Conservation (phyloP, 2,888 invertebrate genomes). For the Osmoderma eremita region DNA sequence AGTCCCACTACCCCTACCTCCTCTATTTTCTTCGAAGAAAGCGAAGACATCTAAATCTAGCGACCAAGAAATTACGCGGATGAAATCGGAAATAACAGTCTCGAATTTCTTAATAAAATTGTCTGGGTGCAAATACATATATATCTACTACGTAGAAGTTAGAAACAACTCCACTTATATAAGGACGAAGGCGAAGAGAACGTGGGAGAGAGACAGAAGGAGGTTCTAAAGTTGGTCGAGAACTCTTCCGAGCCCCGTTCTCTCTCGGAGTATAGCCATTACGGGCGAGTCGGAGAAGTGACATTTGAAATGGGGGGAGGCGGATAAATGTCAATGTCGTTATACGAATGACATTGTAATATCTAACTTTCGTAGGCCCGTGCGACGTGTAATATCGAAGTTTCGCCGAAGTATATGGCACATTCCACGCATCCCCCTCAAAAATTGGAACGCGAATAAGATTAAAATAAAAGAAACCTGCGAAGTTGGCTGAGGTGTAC, state of each 20-base stretch:
- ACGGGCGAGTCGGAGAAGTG: constrained; percentile 28
- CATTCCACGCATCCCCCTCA: constrained; percentile 16
- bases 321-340: constrained; percentile 36
- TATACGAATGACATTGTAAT: constrained; percentile 41
- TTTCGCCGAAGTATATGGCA: constrained; percentile 12
- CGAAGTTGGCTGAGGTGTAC: not conserved
- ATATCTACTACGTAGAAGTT: constrained; percentile 10
- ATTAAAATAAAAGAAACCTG: constrained; percentile 8
- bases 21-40: not conserved
- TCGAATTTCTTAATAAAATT: constrained; percentile 32
- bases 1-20: too few species aligned
- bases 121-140: constrained; percentile 20
- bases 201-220: not conserved
- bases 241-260: constrained; percentile 12
- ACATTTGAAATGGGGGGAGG: constrained; percentile 30
- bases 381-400: constrained; percentile 29
- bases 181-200: not conserved
- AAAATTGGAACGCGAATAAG: constrained; percentile 6
- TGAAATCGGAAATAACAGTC: constrained; percentile 32
- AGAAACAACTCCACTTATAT: constrained; percentile 21
- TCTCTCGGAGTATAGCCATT: constrained; percentile 26
- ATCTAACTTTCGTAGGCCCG: constrained; percentile 38
- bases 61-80: constrained; percentile 27
- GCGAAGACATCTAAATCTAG: constrained; percentile 5
- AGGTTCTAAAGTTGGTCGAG: constrained; percentile 15